Evolutionary conservation across 2,113 vertebrate genomes (phyloP), one percentile per base, ranked within the genome.

Genomic region (Triplophysa dalaica): DNA sequence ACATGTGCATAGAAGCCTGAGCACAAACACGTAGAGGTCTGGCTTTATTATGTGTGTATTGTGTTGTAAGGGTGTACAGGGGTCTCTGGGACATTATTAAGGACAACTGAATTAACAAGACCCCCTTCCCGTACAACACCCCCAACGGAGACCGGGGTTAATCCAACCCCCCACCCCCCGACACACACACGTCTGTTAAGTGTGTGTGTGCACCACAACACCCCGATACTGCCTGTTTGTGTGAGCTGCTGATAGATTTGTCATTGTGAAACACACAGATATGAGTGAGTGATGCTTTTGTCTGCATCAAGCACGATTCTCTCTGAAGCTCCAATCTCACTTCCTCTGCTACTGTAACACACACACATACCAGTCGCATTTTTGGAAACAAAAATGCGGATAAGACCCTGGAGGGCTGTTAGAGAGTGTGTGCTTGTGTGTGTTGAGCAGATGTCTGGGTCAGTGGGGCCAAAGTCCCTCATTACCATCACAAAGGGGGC

Each of bases 381-480:
- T 64, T 72, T 41, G 29, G 52, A 77, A 68, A 83, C 82, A 83
- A 80, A 77, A 65, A 76, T 41, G 66, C 63, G 48, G 50, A 77
- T 70, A 80, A 69, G 61, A 67, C 45, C 73, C 73, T 24, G 64
- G 76, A 65, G 66, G 77, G 11, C 64, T 64, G 66, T 45, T 19
- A 17, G 66, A 22, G 52, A 70, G 77, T 66, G 73, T 70, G 50
- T 48, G 64, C 29, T 17, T 62, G 67, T 38, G 38, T 19, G 62
- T 19, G 68, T 0, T 43, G 45, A 87, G 87, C 85, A 87, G 87
- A 87, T 86, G 87, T 88, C 85, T 84, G 78, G 85, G 85, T 81
- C 85, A 78, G 62, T 72, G 43, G 75, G 85, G 81, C 80, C 81
- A 80, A 77, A 74, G 63, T 74, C 66, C 82, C 75, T 88, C 82